Percentiles rank a stretch among this genome's conserved stretches.
Conservation (phyloP, 2,888 invertebrate genomes). For the Nymphalis urticae region DNA sequence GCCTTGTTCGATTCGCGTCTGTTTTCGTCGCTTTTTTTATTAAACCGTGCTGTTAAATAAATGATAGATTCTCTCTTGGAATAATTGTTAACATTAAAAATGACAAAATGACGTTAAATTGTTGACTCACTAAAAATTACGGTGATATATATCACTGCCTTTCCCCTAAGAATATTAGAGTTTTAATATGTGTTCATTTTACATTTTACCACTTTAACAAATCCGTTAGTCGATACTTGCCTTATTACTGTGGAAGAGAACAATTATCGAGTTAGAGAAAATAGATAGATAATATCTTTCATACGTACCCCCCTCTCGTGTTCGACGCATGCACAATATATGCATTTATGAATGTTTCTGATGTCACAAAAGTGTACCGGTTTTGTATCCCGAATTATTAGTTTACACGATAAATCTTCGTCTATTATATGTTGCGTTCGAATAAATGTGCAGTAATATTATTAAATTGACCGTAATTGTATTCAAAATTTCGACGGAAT, state of each 20-base stretch:
- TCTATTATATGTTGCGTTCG: slow-evolving; percentile 14
- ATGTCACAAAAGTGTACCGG: slow-evolving; percentile 49
- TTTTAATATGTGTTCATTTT: slow-evolving; percentile 65
- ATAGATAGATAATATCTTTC: background rate
- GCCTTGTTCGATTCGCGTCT: slow-evolving; percentile 74
- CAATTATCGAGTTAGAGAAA: background rate
- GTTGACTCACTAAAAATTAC: slow-evolving; percentile 46
- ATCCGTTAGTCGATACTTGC: slow-evolving; percentile 54
- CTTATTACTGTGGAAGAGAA: slow-evolving; percentile 45
- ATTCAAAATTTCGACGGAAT: slow-evolving; percentile 9
- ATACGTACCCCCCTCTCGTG: background rate
- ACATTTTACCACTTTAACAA: slow-evolving; percentile 48
- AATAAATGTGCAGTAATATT: slow-evolving; percentile 20
- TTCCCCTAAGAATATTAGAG: slow-evolving; percentile 55
- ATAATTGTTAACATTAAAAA: slow-evolving; percentile 59
- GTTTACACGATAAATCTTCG: slow-evolving; percentile 23
- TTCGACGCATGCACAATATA: slow-evolving; percentile 55
- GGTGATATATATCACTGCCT: slow-evolving; percentile 68
- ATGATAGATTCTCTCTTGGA: slow-evolving; percentile 53
- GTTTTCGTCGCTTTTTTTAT: slow-evolving; percentile 66
- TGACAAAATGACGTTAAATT: slow-evolving; percentile 53
- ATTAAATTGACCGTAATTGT: slow-evolving; percentile 28
- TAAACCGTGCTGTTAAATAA: slow-evolving; percentile 62
- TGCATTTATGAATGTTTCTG: slow-evolving; percentile 57
- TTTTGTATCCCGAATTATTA: slow-evolving; percentile 34